Evolutionary conservation across 1,140 invertebrate genomes (phyloP).

Genomic region (Metaphire vulgaris): DNA sequence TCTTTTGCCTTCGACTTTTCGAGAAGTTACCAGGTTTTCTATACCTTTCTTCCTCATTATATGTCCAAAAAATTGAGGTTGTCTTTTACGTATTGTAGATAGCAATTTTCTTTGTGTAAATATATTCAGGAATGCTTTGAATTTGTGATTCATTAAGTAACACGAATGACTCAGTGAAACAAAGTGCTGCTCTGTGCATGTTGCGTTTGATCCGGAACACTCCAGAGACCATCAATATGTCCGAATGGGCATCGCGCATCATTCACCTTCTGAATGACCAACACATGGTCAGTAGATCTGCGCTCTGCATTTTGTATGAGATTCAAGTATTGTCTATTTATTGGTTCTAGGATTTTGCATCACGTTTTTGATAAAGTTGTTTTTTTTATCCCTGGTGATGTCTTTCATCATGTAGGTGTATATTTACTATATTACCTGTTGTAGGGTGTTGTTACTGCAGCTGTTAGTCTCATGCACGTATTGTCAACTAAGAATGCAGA

Average conservation of each 20-base stretch:
- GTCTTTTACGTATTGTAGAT: too few relatives aligned
- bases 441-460: conserved; percentile 90
- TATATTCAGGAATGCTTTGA: conserved; percentile 29
- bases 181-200: conserved; percentile 94
- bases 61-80: too few relatives aligned
- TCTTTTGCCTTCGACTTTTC: too few relatives aligned
- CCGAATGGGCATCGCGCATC: conserved; percentile 97
- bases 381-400: too few relatives aligned
- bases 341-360: neutral
- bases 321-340: neutral
- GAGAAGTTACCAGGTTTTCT: too few relatives aligned
- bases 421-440: too few relatives aligned
- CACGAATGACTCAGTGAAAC: conserved; percentile 99
- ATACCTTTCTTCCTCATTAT: too few relatives aligned
- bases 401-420: too few relatives aligned
- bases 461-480: conserved; percentile 94
- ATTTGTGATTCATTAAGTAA: conserved; percentile 62
- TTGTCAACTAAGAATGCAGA: conserved; percentile 97
- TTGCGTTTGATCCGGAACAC: conserved; percentile 81
- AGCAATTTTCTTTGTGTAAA: too few relatives aligned
- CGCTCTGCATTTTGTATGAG: neutral
- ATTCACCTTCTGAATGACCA: conserved; percentile 98
- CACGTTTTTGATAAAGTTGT: too few relatives aligned
- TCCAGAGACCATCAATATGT: conserved; percentile 85
- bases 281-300: conserved; percentile 69